A percentile compares a stretch with the other conserved stretches of the same genome.
Conservation (phyloP, 2,888 invertebrate genomes). For the Auanema sp. region DNA sequence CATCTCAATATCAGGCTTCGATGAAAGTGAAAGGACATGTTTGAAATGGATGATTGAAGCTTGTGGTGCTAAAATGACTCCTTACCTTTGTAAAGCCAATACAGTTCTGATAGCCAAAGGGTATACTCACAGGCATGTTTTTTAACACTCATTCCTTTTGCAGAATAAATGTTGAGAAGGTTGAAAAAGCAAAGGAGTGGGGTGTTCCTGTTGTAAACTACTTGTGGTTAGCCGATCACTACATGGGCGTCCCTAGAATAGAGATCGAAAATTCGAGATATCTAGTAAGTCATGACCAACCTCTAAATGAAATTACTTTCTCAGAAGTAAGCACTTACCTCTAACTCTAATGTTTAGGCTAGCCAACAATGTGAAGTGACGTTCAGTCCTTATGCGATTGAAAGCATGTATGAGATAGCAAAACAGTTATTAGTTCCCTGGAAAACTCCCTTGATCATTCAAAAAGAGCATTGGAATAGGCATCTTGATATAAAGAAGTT, state of each 20-base stretch:
- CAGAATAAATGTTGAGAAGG: conserved; percentile 72
- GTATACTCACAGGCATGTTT: conserved; percentile 53
- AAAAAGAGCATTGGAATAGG: conserved; percentile 29
- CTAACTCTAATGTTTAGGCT: conserved; percentile 3
- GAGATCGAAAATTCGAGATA: conserved; percentile 28
- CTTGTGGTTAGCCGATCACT: conserved; percentile 52
- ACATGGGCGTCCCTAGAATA: conserved; percentile 23
- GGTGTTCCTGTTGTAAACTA: conserved; percentile 83
- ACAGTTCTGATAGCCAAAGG: conserved; percentile 69
- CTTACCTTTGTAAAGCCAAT: conserved; percentile 69
- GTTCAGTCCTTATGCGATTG: conserved; percentile 28
- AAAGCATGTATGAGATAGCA: conserved; percentile 21
- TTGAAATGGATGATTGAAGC: conserved; percentile 83
- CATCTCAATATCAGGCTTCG: conserved; percentile 85
- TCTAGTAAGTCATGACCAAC: not conserved
- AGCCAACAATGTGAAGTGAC: conserved; percentile 15
- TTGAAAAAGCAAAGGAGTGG: conserved; percentile 87
- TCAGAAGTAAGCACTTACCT: not conserved
- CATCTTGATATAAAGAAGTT: conserved; percentile 25
- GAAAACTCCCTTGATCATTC: conserved; percentile 38
- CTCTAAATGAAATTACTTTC: not conserved
- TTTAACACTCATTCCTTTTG: not conserved
- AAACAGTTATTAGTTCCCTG: conserved; percentile 44
- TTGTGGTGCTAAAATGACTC: conserved; percentile 81
- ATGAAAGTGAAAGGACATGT: conserved; percentile 79